Percentiles rank a stretch among this genome's conserved stretches.
Conservation (phyloP, 1,140 invertebrate genomes). For the Drosophila prosaltans region DNA sequence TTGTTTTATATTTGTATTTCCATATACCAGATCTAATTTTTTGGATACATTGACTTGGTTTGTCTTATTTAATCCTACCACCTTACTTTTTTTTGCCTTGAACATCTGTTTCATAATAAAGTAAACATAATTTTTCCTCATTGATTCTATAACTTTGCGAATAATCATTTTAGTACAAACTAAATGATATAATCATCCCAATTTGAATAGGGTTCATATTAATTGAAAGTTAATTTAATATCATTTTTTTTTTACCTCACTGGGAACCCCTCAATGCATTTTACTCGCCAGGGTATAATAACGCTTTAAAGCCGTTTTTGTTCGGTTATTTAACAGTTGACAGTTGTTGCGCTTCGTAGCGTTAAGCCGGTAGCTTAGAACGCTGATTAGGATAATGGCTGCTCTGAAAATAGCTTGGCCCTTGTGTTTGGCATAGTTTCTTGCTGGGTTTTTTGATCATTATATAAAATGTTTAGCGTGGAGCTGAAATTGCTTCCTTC, state of each 20-base stretch:
- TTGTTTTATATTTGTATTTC: neutral
- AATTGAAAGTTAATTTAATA: too few relatives aligned
- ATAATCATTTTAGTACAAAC: neutral
- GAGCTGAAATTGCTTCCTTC: neutral
- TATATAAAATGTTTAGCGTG: neutral
- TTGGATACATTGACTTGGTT: conserved; percentile 4
- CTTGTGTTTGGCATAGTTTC: neutral
- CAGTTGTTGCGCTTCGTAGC: neutral
- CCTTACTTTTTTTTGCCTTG: neutral
- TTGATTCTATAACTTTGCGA: neutral
- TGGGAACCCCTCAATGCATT: neutral
- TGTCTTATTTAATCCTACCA: neutral
- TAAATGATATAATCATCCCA: too few relatives aligned
- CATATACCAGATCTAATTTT: neutral
- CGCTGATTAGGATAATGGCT: neutral
- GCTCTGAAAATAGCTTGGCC: neutral
- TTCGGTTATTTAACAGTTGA: neutral
- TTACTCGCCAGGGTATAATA: too few relatives aligned
- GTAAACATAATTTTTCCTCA: neutral
- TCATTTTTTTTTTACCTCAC: neutral
- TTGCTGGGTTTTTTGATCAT: neutral
- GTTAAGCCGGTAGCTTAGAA: neutral
- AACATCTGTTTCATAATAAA: neutral
- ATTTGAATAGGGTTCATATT: too few relatives aligned
- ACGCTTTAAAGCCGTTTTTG: neutral